phyloP scores from a whole-genome alignment of 2,113 vertebrate genomes.

The Antigone vipio region DNA sequence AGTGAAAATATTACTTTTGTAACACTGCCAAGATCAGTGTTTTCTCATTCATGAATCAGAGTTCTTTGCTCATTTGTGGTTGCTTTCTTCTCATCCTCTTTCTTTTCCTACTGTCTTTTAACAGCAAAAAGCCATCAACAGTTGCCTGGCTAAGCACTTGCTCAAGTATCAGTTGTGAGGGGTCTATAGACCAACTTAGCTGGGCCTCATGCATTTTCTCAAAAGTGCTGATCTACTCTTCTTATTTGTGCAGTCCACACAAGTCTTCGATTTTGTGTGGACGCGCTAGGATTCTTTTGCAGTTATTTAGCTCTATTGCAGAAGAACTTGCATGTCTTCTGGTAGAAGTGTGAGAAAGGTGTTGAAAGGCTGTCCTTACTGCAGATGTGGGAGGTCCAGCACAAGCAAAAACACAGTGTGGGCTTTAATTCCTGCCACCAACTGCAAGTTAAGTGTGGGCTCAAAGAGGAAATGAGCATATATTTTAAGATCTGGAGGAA shows the following conservation, averaged over 20 bases:
- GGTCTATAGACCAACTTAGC: background rate
- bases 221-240: background rate
- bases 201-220: background rate
- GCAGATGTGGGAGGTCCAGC: background rate
- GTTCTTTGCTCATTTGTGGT: slow-evolving; percentile 70
- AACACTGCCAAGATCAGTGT: slow-evolving; percentile 61
- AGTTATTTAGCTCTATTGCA: background rate
- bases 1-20: slow-evolving; percentile 77
- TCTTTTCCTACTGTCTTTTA: slow-evolving; percentile 41
- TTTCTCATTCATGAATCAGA: slow-evolving; percentile 72
- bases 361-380: slow-evolving; percentile 7
- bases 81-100: slow-evolving; percentile 66
- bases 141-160: slow-evolving; percentile 24
- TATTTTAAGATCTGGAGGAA: background rate
- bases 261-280: background rate
- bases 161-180: background rate
- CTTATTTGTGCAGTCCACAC: background rate
- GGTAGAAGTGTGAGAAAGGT: background rate
- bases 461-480: background rate
- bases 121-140: slow-evolving; percentile 4
- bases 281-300: background rate
- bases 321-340: background rate
- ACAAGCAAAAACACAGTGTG: background rate
- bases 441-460: background rate
- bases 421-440: background rate